Base-by-base conservation (phyloP, 2,113 vertebrate species). In the Oryzias melastigma region DNA sequence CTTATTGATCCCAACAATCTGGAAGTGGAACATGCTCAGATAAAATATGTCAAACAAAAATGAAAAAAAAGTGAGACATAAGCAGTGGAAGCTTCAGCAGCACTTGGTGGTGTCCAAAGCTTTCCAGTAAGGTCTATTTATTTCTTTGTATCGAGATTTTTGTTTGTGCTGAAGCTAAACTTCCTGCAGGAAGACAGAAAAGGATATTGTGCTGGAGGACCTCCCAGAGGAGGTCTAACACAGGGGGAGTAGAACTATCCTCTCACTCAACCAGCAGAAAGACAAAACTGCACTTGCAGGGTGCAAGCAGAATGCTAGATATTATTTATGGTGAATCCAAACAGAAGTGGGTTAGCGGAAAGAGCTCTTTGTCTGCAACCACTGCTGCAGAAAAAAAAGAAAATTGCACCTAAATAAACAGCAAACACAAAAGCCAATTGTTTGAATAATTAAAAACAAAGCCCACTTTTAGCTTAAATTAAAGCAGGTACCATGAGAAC, bases 171-270 rank as follows among this genome's bases (percentile, higher is more conserved):
- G 52, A 63, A 80, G 65, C 68, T 75, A 52, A 73, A 84, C 83
- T 82, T 88, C 80, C 78, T 84, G 61, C 75, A 86, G 75, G 85
- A 85, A 88, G 59, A 82, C 72, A 73, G 71, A 54, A 66, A 68
- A 47, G 70, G 69, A 84, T 77, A 78, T 25, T 62, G 47, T 52
- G 52, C 79, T 75, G 57, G 61, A 65, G 50, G 58, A 67, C 62
- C 50, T 73, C 58, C 65, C 70, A 58, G 47, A 27, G 64, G 75
- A 47, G 56, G 35, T 51, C 59, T 18, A 68, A 45, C 63, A 59
- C 27, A 53, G 40, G 63, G 20, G 45, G 58, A 62, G 43, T 45
- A 66, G 52, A 64, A 62, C 48, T 62, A 58, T 44, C 52, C 61
- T 43, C 65, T 62, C 51, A 19, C 56, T 59, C 35, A 49, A 72